These are phyloP conservation scores for Falco cherrug DNA, from an alignment of 2,797 vertebrate species.

Conservation along the genomic window DNA sequence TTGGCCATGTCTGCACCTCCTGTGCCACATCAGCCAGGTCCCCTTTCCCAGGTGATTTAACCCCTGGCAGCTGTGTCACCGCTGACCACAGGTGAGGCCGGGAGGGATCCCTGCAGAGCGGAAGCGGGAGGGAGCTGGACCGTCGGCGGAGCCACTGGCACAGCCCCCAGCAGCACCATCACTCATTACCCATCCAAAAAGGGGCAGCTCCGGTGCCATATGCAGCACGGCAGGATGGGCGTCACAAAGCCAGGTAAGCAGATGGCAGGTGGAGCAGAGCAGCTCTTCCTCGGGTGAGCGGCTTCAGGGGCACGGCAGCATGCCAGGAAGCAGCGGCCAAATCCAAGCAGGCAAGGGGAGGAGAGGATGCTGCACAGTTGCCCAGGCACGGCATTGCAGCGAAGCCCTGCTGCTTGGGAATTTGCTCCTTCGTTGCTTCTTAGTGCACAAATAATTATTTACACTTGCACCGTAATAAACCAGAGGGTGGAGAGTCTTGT, in stretches of 20 bases:
- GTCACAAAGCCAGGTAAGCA: not conserved
- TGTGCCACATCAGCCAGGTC: rapidly evolving
- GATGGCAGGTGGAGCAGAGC: slow-evolving; percentile 5
- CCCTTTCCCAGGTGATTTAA: not conserved
- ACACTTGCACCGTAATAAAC: not conserved
- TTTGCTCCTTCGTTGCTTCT: not conserved
- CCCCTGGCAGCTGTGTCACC: no score
- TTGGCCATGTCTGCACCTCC: not conserved
- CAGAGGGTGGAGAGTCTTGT: not conserved
- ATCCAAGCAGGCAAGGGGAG: rapidly evolving
- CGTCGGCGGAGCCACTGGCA: rapidly evolving
- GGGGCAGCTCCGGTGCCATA: not conserved
- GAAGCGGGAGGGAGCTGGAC: not conserved
- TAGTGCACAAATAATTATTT: not conserved
- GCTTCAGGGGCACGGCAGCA: not conserved
- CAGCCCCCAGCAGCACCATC: not conserved
- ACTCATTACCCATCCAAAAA: rapidly evolving
- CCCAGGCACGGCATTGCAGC: not conserved
- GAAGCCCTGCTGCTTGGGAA: not conserved
- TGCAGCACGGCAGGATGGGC: rapidly evolving
- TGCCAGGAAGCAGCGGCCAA: not conserved
- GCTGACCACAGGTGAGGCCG: rapidly evolving
- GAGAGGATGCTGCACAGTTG: not conserved
- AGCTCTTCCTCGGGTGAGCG: rapidly evolving
- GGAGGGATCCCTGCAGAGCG: no score